Base-by-base conservation (phyloP, 2,113 vertebrate species). In the Ailurus styani region DNA sequence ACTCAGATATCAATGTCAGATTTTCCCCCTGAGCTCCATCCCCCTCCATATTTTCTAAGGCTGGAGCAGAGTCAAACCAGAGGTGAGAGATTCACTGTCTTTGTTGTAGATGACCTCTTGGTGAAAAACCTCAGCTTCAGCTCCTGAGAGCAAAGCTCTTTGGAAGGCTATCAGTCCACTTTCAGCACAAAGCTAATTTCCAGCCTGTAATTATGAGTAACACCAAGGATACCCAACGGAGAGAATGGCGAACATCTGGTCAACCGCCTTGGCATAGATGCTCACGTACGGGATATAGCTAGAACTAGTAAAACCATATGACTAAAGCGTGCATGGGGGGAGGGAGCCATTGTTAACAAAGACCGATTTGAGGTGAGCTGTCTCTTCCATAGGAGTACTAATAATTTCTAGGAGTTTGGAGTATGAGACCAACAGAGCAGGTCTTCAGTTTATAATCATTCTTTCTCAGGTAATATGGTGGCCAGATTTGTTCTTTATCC, bases 21-120 rank as follows among this genome's bases (percentile, higher is more conserved):
- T 54, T 34, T 52, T 17, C 7, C 50, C 72, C 87, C 20, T 47
- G 68, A 27, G 11, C 23, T 95, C 2, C 14, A 68, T 75, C 34
- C 45, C 29, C 31, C 34, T 83, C n/a, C 93, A 13, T 37, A 27
- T 70, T 86, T 96, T 40, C 40, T 91, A 72, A 77, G 40, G 25
- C 14, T 96, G 60, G 31, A 73, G 40, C 66, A 47, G 91, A 92
- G 54, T 83, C 45, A 93, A 60, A 93, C 57, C 17, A 14, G 68
- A n/a, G 57, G 11, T 20, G 12, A 92, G 81, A 55, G 68, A 40
- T 27, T 73, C 37, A 29, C 29, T 37, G 4, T 93, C 25, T 90
- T 42, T 75, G 23, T 79, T 40, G 12, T 66, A 82, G 45, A 54
- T 45, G 47, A 50, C 2, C n/a, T 81, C 5, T 75, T 81, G 45